phyloP scores from a whole-genome alignment of 2,888 invertebrate species.

The Drosophila lacicola region DNA sequence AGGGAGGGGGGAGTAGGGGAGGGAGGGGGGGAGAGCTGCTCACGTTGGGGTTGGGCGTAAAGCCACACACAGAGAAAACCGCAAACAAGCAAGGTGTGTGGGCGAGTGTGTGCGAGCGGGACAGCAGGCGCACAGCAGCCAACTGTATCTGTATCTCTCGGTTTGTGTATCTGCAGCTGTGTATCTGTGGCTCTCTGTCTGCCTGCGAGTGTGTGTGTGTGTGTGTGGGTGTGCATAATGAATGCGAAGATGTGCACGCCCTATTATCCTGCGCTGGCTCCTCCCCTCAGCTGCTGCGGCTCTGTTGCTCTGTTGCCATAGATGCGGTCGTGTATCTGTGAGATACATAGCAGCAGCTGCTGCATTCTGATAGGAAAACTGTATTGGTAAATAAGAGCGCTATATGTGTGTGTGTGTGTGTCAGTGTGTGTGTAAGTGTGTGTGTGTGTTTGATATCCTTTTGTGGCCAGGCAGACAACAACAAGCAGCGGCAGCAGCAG shows the following conservation, averaged over 20 bases:
- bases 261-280: constrained; percentile 82
- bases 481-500: constrained; percentile 28
- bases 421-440: too few relatives aligned
- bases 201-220: constrained; percentile 29
- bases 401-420: constrained; percentile 2
- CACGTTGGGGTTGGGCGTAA: constrained; percentile 18
- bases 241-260: constrained; percentile 84
- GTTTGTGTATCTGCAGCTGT: constrained; percentile 49
- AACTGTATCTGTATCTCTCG: constrained; percentile 60
- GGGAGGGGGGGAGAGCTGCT: too few relatives aligned
- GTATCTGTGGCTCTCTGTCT: constrained; percentile 36
- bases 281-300: constrained; percentile 54
- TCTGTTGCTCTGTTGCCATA: constrained; percentile 10
- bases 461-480: constrained; percentile 62
- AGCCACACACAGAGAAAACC: constrained; percentile 50
- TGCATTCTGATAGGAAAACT: constrained; percentile 60
- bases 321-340: constrained; percentile 65
- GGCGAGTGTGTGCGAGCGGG: constrained; percentile 31
- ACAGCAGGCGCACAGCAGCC: constrained; percentile 45
- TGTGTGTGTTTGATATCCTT: constrained; percentile 53
- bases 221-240: constrained; percentile 72
- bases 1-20: too few relatives aligned
- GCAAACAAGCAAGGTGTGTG: constrained; percentile 28
- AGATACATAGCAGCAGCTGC: constrained; percentile 65
- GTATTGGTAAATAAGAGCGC: constrained; percentile 48